phyloP scores from a whole-genome alignment of 2,888 invertebrate genomes.

The Strigamia maritima region DNA sequence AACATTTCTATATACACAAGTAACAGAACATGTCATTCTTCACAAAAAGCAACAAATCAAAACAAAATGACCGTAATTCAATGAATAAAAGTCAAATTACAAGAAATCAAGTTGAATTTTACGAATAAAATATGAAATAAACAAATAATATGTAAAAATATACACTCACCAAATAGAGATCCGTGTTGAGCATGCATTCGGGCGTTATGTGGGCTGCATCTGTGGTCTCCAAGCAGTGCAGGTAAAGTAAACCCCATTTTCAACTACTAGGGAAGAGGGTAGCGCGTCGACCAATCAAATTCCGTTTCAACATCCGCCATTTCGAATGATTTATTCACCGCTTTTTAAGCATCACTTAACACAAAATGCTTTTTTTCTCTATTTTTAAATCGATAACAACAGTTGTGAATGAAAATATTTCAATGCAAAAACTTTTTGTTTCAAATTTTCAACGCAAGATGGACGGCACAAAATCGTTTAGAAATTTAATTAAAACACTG shows the following conservation, averaged over 20 bases:
- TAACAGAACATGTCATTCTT: too few species aligned
- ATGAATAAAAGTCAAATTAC: not conserved
- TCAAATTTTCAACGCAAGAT: not conserved
- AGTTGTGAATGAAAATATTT: not conserved
- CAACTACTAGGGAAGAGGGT: not conserved
- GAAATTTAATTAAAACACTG: not conserved
- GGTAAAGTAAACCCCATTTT: not conserved
- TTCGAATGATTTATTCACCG: not conserved
- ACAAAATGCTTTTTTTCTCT: not conserved
- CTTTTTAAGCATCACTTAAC: not conserved
- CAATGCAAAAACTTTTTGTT: not conserved
- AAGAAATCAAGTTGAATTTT: not conserved
- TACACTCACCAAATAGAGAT: not conserved
- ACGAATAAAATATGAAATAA: too few species aligned
- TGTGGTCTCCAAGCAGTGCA: slow-evolving; percentile 7
- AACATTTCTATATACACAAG: too few species aligned
- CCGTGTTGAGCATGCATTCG: not conserved
- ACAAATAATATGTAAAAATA: not conserved
- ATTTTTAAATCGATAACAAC: not conserved
- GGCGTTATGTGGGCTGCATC: not conserved
- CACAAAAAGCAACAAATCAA: not conserved
- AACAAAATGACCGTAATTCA: not conserved
- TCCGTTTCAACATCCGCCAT: not conserved
- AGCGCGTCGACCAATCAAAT: not conserved
- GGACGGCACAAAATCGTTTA: not conserved